phyloP scores from a whole-genome alignment of 2,888 invertebrate genomes.

The Pristionchus exspectatus region DNA sequence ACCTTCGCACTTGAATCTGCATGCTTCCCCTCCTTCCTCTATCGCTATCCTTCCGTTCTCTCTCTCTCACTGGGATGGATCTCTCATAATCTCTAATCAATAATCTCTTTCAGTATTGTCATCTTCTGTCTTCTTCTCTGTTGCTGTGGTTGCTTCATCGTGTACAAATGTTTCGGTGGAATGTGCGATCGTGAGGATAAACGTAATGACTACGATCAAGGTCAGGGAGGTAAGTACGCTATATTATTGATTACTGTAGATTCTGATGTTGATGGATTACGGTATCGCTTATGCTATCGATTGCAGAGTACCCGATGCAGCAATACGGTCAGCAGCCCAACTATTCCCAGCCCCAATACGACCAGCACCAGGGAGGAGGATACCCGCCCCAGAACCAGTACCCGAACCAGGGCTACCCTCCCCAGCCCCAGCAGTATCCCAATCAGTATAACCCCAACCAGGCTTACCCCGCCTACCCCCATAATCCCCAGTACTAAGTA shows the following conservation, averaged over 20 bases:
- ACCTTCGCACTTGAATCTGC: neutral
- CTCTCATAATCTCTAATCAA: neutral
- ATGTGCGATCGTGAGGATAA: constrained; percentile 18
- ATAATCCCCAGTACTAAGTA: constrained; percentile 43
- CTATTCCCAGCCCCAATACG: constrained; percentile 52
- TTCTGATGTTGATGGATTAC: neutral
- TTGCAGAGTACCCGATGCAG: constrained; percentile 67
- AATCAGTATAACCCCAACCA: constrained; percentile 53
- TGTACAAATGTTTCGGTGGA: constrained; percentile 61
- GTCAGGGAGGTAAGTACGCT: constrained; percentile 22
- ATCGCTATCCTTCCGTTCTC: constrained; percentile 40
- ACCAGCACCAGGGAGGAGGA: neutral
- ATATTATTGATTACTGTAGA: neutral
- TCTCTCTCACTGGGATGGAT: neutral
- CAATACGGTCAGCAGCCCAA: constrained; percentile 62
- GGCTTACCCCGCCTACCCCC: constrained; percentile 52
- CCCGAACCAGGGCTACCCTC: constrained; percentile 18
- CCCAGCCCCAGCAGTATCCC: constrained; percentile 39
- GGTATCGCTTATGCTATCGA: neutral
- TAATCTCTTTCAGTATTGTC: constrained; percentile 66
- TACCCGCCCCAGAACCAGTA: constrained; percentile 43
- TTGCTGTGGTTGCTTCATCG: constrained; percentile 73
- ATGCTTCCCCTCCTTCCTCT: neutral
- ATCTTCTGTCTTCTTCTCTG: constrained; percentile 69
- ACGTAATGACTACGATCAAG: constrained; percentile 42